Base-by-base conservation (phyloP, 2,888 invertebrate species). In the Glaucopsyche alexis region DNA sequence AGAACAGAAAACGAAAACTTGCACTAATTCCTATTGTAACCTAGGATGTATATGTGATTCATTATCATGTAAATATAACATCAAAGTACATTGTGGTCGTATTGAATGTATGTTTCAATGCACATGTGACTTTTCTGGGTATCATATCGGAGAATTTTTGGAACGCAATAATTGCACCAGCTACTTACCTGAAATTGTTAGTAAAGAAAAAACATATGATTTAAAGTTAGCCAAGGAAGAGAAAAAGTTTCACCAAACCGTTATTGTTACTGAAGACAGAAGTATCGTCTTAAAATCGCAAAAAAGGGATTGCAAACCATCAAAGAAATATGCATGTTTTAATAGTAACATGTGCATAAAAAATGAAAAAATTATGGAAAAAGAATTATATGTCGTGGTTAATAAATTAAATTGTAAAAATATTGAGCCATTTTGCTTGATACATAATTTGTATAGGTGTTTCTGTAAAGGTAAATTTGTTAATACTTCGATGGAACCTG, bases 211-310 rank as follows among this genome's bases (percentile, higher is more conserved):
- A 78, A 88, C 93, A 81, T 90, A 91, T 0, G 94, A 93, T 79
- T 87, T 84, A 65, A 93, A 94, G 74, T 86, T 96, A 75, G 94
- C 96, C 0, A 95, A 94, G 83, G 95, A 95, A 80, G 96, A 96
- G 83, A 94, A 95, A 83, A 95, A 96, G 81, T 96, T 96, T 84
- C 95, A 95, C 16, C 95, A 96, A 79, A 96, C 96, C 6, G 93
- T 96, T 40, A 94, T 96, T 73, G 86, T 95, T 64, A 94, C 95
- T 11, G 94, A 94, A 42, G 94, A 95, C 79, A 94, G 95, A 84
- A 95, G 95, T 71, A 93, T 95, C 78, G 84, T 96, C 9, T 90
- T 96, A 45, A 95, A 95, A 75, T 86, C 91, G 7, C 87, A 93
- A 72, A 94, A 90, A 80, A 86, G 96, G 78, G 93, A 93, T 77